Conservation (phyloP, 2,113 vertebrate species). For the Pica pica region DNA sequence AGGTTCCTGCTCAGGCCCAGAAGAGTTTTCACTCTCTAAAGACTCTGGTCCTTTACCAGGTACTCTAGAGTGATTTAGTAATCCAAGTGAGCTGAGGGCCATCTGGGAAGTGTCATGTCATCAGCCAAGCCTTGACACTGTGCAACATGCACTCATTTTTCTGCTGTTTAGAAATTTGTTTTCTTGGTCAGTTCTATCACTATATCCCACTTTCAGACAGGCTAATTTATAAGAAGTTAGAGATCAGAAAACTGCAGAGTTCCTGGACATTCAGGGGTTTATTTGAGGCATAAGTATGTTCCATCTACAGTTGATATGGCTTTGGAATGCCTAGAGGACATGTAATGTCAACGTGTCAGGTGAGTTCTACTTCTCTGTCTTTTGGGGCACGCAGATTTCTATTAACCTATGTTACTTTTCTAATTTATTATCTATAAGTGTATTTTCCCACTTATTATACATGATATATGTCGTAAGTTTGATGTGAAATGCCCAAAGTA, state of each 20-base stretch:
- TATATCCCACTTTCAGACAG: not conserved
- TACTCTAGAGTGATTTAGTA: not conserved
- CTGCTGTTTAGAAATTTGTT: not conserved
- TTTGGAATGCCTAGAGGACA: not conserved
- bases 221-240: not conserved
- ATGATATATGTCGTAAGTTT: not conserved
- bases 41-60: not conserved
- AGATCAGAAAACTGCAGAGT: not conserved
- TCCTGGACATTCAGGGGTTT: not conserved
- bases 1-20: not conserved
- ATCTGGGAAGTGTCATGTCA: not conserved
- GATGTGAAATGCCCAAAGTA: not conserved
- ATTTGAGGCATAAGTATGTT: not conserved
- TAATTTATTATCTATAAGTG: not conserved
- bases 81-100: not conserved
- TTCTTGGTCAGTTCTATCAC: not conserved
- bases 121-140: not conserved
- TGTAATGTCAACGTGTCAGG: accelerated
- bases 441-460: not conserved
- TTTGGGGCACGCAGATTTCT: not conserved
- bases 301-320: not conserved
- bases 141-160: not conserved
- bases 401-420: not conserved
- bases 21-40: not conserved
- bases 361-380: not conserved